Base-by-base conservation (phyloP, 2,888 invertebrate species). In the Cosmorhoe ocellata region DNA sequence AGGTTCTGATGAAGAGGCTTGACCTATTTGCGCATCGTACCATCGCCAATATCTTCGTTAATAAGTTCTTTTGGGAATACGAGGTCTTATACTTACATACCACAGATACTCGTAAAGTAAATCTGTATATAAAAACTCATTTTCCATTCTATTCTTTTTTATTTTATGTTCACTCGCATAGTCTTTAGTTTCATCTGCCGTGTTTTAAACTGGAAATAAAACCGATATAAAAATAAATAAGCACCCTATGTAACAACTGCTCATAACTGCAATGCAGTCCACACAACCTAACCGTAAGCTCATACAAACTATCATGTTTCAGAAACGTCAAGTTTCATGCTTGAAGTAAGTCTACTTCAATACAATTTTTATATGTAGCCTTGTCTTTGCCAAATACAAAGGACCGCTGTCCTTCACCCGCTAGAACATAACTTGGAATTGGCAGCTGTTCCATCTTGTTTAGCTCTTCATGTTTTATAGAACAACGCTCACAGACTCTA, bases 331-430 rank as follows among this genome's bases (percentile, higher is more conserved):
- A n/a, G n/a, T n/a, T n/a, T n/a, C n/a, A n/a, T n/a, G n/a, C n/a
- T n/a, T n/a, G n/a, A n/a, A n/a, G n/a, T n/a, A n/a, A n/a, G 14
- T 27, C 3, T 14, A 34, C 42, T 46, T 46, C 46, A 54, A 36
- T 50, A 46, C 54, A 50, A 46, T 42, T 26, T 18, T 32, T 9
- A 33, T 39, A 31, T 26, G 7, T 33, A 30, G 3, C 14, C 24
- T 14, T 32, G 9, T 36, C 12, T 38, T 33, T 51, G 51, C 41
- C 51, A 47, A 47, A 46, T 37, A 46, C 24, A 37, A 33, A 42
- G 33, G 32, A 38, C 28, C 32, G 18, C 18, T 12, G 26, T 32
- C 45, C 41, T 51, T 44, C 37, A 31, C 48, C 27, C 33, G 39
- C 34, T 33, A 13, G 33, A 44, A 43, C 9, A 11, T 28, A 37